phyloP scores from a whole-genome alignment of 2,888 invertebrate species.

The Myopa tessellatipennis region DNA sequence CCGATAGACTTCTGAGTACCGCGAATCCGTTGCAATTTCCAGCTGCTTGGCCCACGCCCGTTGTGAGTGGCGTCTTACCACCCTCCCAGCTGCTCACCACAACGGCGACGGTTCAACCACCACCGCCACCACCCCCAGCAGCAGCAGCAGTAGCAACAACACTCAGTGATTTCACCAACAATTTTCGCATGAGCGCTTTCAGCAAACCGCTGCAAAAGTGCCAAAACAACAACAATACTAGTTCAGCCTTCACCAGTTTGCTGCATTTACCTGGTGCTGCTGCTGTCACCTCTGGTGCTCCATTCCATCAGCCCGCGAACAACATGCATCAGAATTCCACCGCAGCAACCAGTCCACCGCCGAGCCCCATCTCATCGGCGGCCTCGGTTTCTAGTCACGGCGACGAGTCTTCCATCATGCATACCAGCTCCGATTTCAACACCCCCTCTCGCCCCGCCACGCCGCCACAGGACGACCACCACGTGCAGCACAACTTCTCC shows the following conservation, averaged over 20 bases:
- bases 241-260: slow-evolving; percentile 39
- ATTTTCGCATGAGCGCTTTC: slow-evolving; percentile 70
- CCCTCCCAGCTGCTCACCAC: neutral
- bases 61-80: neutral
- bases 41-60: neutral
- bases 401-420: slow-evolving; percentile 72
- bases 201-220: slow-evolving; percentile 59
- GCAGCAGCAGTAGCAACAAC: slow-evolving; percentile 15
- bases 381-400: slow-evolving; percentile 71
- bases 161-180: slow-evolving; percentile 49
- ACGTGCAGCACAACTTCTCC: slow-evolving; percentile 53
- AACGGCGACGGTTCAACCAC: neutral
- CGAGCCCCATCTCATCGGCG: slow-evolving; percentile 77
- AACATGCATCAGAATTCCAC: slow-evolving; percentile 48
- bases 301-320: slow-evolving; percentile 27
- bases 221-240: slow-evolving; percentile 15
- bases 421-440: slow-evolving; percentile 67
- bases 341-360: slow-evolving; percentile 73
- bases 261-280: slow-evolving; percentile 27
- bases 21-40: neutral
- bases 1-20: neutral
- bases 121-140: neutral
- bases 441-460: slow-evolving; percentile 70
- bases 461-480: slow-evolving; percentile 64
- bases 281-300: neutral